Conservation (phyloP, 2,888 invertebrate genomes). For the Eristalinus aeneus region DNA sequence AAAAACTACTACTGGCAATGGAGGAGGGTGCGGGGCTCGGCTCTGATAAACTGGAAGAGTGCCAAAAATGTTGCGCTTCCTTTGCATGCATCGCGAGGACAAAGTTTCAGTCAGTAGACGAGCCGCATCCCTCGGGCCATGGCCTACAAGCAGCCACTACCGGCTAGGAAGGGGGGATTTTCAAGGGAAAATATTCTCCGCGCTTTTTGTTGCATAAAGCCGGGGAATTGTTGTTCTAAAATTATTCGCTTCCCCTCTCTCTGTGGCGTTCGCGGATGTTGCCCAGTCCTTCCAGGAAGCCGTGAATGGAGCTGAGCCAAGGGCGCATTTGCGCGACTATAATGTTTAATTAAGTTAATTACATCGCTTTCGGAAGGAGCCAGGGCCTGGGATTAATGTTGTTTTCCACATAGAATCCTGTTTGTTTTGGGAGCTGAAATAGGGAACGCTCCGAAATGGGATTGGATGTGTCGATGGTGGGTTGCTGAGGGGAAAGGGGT, state of each 20-base stretch:
- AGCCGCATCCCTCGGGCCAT: conserved; percentile 49
- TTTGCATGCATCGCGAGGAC: conserved; percentile 54
- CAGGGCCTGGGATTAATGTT: conserved; percentile 52
- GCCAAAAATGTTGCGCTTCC: conserved; percentile 48
- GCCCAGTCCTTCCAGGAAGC: conserved; percentile 3
- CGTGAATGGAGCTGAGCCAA: conserved; percentile 59
- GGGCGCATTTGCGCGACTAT: conserved; percentile 68
- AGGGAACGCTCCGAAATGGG: not conserved
- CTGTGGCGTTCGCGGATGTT: not conserved
- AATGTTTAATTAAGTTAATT: conserved; percentile 70
- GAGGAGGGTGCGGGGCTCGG: not conserved
- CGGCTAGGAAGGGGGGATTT: conserved; percentile 5
- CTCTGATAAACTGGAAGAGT: conserved; percentile 47
- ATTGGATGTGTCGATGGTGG: not conserved
- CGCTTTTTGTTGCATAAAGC: conserved; percentile 51
- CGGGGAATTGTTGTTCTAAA: conserved; percentile 63
- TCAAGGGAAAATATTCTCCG: conserved; percentile 36
- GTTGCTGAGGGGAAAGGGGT: not conserved
- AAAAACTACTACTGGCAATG: not conserved
- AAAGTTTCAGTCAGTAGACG: conserved; percentile 66
- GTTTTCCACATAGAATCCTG: conserved; percentile 43
- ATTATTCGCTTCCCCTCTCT: conserved; percentile 50
- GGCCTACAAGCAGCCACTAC: conserved; percentile 34
- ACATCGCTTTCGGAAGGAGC: conserved; percentile 60
- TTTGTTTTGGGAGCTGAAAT: not conserved